phyloP scores from a whole-genome alignment of 2,113 vertebrate species.

The Echinops telfairi region DNA sequence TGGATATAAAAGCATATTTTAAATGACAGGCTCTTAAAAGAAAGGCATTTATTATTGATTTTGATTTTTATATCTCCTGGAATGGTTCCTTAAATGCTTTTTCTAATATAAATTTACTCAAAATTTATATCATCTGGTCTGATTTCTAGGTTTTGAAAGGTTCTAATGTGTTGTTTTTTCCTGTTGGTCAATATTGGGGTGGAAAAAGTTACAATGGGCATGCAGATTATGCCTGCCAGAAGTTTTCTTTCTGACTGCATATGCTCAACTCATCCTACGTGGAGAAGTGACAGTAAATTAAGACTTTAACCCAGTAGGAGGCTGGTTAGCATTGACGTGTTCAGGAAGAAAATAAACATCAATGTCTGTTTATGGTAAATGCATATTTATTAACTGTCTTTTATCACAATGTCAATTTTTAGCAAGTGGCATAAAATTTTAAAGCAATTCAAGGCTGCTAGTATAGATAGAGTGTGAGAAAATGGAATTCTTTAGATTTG shows the following conservation, averaged over 20 bases:
- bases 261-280: slow-evolving; percentile 23
- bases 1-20: background rate
- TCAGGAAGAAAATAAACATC: slow-evolving; percentile 30
- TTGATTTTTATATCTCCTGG: slow-evolving; percentile 46
- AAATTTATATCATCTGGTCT: slow-evolving; percentile 19
- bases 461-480: background rate
- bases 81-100: slow-evolving; percentile 10
- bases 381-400: slow-evolving; percentile 16
- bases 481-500: background rate
- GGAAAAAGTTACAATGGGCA: background rate
- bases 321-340: slow-evolving; percentile 38
- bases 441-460: background rate
- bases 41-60: slow-evolving; percentile 38
- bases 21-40: slow-evolving; percentile 12
- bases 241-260: background rate
- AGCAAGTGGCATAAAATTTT: background rate
- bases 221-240: background rate
- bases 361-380: slow-evolving; percentile 36
- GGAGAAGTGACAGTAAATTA: background rate
- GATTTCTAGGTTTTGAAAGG: background rate
- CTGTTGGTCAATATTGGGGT: slow-evolving; percentile 1
- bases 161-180: background rate
- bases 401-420: slow-evolving; percentile 50
- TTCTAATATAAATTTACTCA: slow-evolving; percentile 33
- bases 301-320: background rate